phyloP scores from a whole-genome alignment of 1,140 invertebrate species.

The Proales similis region DNA sequence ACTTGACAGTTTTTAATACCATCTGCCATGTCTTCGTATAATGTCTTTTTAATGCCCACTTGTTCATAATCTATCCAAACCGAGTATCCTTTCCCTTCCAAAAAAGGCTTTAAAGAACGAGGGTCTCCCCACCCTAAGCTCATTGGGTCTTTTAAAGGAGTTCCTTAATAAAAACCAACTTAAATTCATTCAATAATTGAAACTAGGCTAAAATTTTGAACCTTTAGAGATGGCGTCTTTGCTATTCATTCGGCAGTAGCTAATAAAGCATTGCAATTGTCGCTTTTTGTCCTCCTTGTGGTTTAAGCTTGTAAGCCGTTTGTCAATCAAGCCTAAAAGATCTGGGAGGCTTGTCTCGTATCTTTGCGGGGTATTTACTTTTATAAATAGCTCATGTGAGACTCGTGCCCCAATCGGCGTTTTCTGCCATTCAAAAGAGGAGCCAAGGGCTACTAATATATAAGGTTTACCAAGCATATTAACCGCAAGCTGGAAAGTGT shows the following conservation, averaged over 20 bases:
- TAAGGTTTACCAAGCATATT: slow-evolving; percentile 44
- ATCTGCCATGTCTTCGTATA: slow-evolving; percentile 47
- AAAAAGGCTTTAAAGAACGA: slow-evolving; percentile 41
- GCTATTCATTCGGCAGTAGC: slow-evolving; percentile 44
- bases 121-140: slow-evolving; percentile 48
- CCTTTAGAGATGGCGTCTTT: slow-evolving; percentile 43
- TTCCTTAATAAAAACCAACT: slow-evolving; percentile 1
- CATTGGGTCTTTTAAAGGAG: not conserved
- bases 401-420: slow-evolving; percentile 45
- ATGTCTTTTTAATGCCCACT: slow-evolving; percentile 40
- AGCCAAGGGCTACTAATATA: slow-evolving; percentile 42
- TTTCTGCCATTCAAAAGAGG: slow-evolving; percentile 43
- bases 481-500: slow-evolving; percentile 44
- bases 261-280: slow-evolving; percentile 14
- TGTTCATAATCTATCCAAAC: slow-evolving; percentile 46
- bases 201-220: slow-evolving; percentile 8
- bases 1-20: slow-evolving; percentile 44
- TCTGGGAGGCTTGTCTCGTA: slow-evolving; percentile 44
- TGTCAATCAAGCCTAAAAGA: slow-evolving; percentile 40
- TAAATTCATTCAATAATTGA: not conserved
- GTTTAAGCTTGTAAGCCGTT: slow-evolving; percentile 38
- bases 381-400: slow-evolving; percentile 46
- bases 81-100: slow-evolving; percentile 42
- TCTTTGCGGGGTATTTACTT: slow-evolving; percentile 43
- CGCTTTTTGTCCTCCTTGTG: slow-evolving; percentile 25